A percentile compares a stretch with the other conserved stretches of the same genome.
These are phyloP conservation scores for Hermaeophaga mercurialis DNA, from an alignment of 2,888 invertebrate species.

Conservation along the genomic window DNA sequence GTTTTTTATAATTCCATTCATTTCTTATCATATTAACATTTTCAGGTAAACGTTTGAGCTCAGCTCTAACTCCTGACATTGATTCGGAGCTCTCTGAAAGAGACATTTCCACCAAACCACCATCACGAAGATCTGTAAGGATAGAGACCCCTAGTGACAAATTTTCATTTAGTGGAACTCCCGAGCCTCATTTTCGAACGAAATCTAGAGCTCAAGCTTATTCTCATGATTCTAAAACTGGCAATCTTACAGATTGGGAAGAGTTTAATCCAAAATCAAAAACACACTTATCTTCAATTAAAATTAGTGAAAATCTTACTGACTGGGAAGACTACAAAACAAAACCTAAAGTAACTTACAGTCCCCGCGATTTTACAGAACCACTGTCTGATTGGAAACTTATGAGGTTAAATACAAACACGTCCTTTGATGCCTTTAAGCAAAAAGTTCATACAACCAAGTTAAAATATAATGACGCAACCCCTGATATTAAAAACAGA, in stretches of 20 bases:
- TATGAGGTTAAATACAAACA: neutral
- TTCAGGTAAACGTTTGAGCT: constrained; percentile 5
- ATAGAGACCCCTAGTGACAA: constrained; percentile 55
- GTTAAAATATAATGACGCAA: neutral
- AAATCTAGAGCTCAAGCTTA: constrained; percentile 46
- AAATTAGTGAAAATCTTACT: neutral
- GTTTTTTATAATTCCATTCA: too few species aligned
- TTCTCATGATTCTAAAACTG: constrained; percentile 39
- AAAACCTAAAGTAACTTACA: constrained; percentile 1
- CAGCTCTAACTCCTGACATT: constrained; percentile 18
- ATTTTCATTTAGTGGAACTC: constrained; percentile 41
- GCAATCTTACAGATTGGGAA: constrained; percentile 46
- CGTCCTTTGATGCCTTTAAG: neutral
- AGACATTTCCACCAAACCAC: constrained; percentile 48
- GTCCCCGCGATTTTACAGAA: constrained; percentile 2
- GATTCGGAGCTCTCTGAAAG: constrained; percentile 45
- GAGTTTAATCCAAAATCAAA: constrained; percentile 40
- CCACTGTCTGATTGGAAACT: constrained; percentile 3
- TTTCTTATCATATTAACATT: too few species aligned
- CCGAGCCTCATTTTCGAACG: constrained; percentile 41
- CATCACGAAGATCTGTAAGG: constrained; percentile 55
- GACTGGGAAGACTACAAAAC: constrained; percentile 2
- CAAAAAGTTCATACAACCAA: neutral
- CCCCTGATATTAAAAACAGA: neutral
- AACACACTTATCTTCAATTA: neutral